These are phyloP conservation scores for Protonemura montana DNA, from an alignment of 2,888 invertebrate genomes.

Conservation along the genomic window DNA sequence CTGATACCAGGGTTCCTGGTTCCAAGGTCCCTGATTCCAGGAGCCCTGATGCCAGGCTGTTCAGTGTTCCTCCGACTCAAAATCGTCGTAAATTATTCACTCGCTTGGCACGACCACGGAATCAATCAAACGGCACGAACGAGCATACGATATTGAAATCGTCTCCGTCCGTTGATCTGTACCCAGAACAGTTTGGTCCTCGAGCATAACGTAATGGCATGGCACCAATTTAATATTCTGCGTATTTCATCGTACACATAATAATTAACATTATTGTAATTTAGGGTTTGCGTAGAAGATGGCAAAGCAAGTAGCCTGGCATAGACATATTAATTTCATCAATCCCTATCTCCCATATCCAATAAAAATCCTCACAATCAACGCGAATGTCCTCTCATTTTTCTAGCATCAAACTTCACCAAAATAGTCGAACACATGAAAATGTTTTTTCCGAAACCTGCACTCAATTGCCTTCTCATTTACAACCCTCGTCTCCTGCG, in stretches of 20 bases:
- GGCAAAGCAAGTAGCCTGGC: too few relatives aligned
- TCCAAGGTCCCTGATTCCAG: background rate
- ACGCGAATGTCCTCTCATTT: background rate
- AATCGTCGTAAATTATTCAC: background rate
- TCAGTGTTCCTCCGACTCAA: background rate
- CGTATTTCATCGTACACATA: too few relatives aligned
- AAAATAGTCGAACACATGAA: background rate
- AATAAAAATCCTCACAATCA: background rate
- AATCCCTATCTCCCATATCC: background rate
- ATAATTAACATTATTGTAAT: too few relatives aligned
- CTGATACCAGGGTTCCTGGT: too few relatives aligned
- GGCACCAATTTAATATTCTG: too few relatives aligned
- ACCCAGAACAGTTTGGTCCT: too few relatives aligned
- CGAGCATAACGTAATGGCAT: too few relatives aligned
- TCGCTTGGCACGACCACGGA: background rate
- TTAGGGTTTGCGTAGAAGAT: too few relatives aligned
- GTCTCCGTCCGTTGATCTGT: background rate
- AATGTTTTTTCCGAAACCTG: background rate
- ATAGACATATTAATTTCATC: background rate
- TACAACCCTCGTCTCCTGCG: background rate
- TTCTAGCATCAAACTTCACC: background rate
- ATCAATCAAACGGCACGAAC: background rate
- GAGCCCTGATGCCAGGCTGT: too few relatives aligned
- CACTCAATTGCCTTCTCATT: constrained; percentile 12
- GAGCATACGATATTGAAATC: background rate